Evolutionary conservation across 2,113 vertebrate genomes (phyloP), one percentile per base, ranked within the genome.

Genomic region (Equus quagga): DNA sequence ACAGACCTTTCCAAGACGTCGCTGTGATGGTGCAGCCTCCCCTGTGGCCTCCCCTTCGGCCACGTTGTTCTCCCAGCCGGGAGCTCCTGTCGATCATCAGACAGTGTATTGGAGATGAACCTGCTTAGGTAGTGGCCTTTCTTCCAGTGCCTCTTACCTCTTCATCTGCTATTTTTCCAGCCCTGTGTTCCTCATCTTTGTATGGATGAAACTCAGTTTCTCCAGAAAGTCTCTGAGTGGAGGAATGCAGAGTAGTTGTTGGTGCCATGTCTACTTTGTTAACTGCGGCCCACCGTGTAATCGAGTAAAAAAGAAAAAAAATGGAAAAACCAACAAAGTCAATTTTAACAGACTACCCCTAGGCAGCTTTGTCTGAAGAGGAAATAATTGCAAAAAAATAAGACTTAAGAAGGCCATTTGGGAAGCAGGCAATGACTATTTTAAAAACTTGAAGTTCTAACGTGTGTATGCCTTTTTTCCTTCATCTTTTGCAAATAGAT

Each of bases 401-500:
- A 97, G 83, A 80, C 58, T 91, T 95, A 87, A 94, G 44, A 51
- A 94, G 83, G 56, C 70, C 79, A 88, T 78, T 96, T 94, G 94
- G 64, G 92, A 97, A 84, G 70, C 49, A 91, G 79, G 44, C 69
- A 95, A 49, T 95, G 78, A n/a, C 90, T 88, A 46, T 96, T 96
- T 92, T 76, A 93, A 98, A 96, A 80, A 33, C 26, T 89, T 51
- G 14, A 90, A 44, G 41, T 80, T 90, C 94, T 65, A 96, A 82
- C 73, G 65, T 91, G 54, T 87, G 15, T 62, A 31, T 94, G 56
- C n/a, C 46, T 13, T 85, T 51, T 11, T 0, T 0, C 5, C 19
- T 80, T 78, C 67, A 67, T 95, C 33, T 94, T 64, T 91, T 96
- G 89, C 83, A 97, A 97, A 97, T 58, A 46, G 95, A 84, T 96